These are phyloP conservation scores for Oreochromis tanganicae DNA, from an alignment of 2,113 vertebrate genomes.

Conservation along the genomic window DNA sequence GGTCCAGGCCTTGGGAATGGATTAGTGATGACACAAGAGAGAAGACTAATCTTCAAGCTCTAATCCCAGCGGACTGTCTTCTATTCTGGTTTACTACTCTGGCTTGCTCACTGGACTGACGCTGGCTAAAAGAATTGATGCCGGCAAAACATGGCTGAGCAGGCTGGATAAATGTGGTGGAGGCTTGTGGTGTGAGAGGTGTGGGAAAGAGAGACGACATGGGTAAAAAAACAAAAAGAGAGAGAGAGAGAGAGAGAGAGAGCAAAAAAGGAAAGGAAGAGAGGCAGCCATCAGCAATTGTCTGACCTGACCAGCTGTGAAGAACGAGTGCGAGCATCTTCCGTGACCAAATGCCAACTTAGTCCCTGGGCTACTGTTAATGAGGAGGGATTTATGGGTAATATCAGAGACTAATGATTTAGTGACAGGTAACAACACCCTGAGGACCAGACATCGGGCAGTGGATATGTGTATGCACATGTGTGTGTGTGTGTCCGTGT, in stretches of 20 bases:
- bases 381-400: slow-evolving; percentile 57
- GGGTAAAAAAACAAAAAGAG: background rate
- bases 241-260: background rate
- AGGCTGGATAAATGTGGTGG: slow-evolving; percentile 17
- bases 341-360: slow-evolving; percentile 53
- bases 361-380: slow-evolving; percentile 55
- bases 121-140: slow-evolving; percentile 8
- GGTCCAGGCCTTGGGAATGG: slow-evolving; percentile 17
- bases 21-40: slow-evolving; percentile 59
- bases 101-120: slow-evolving; percentile 16
- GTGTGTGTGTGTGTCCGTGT: background rate
- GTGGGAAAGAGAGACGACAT: background rate
- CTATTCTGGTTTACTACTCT: background rate
- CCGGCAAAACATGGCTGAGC: background rate
- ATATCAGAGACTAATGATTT: slow-evolving; percentile 66
- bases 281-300: slow-evolving; percentile 23
- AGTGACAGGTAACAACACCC: slow-evolving; percentile 54
- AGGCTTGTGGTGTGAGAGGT: background rate
- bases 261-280: background rate
- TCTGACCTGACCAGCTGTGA: slow-evolving; percentile 29
- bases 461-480: background rate
- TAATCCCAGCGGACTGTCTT: slow-evolving; percentile 44
- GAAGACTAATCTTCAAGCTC: slow-evolving; percentile 51
- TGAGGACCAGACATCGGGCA: slow-evolving; percentile 3
- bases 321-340: slow-evolving; percentile 38